Evolutionary conservation across 2,888 invertebrate genomes (phyloP).

Genomic region (Cyaniris semiargus): DNA sequence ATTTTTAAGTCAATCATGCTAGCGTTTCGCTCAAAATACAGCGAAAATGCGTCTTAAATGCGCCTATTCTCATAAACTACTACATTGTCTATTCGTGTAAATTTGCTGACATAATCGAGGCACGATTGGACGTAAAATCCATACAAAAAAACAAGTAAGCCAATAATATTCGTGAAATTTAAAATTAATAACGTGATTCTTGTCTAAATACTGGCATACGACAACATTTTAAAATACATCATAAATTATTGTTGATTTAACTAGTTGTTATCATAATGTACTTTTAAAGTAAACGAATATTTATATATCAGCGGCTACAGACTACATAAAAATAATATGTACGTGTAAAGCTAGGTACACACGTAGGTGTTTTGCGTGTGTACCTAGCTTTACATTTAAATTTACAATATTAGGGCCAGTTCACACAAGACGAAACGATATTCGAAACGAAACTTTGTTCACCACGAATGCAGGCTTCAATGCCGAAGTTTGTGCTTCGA

Average conservation of each 20-base stretch:
- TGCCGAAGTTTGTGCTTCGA: no score
- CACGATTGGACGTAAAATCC: neutral
- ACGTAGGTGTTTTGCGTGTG: no score
- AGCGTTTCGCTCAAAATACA: neutral
- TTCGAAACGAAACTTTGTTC: no score
- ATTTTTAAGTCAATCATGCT: neutral
- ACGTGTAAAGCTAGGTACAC: no score
- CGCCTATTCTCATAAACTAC: neutral
- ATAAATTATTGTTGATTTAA: no score
- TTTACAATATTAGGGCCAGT: no score
- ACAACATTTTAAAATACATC: neutral
- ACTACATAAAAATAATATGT: no score
- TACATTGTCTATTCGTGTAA: neutral
- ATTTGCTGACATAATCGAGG: neutral
- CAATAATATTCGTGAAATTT: neutral
- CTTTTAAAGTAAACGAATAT: neutral
- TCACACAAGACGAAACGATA: no score
- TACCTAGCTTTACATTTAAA: no score
- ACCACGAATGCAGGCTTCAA: no score
- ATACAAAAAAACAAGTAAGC: neutral
- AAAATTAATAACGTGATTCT: neutral
- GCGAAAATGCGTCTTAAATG: constrained; percentile 3
- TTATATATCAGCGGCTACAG: neutral
- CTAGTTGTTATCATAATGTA: neutral
- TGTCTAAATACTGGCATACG: neutral